Conservation (phyloP, 2,888 invertebrate species). For the Tricholauxania praeusta region DNA sequence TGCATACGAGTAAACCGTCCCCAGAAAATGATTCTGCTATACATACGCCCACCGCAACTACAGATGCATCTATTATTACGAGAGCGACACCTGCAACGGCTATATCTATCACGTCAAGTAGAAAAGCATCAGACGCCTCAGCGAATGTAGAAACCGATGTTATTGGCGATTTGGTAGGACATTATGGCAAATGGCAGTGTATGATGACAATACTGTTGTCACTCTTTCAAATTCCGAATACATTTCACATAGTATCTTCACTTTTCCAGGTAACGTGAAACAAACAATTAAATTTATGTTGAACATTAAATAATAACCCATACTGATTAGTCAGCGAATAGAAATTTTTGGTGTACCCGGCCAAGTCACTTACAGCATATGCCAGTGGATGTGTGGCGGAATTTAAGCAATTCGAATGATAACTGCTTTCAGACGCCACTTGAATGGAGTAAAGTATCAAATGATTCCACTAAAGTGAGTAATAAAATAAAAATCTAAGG, state of each 20-base stretch:
- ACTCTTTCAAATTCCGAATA: slow-evolving; percentile 83
- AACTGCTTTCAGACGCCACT: slow-evolving; percentile 72
- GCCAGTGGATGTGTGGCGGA: slow-evolving; percentile 74
- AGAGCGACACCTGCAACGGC: slow-evolving; percentile 39
- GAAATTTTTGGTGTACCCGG: slow-evolving; percentile 78
- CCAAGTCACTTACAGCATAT: slow-evolving; percentile 72
- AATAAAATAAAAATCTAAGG: not conserved
- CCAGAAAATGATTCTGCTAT: slow-evolving; percentile 51
- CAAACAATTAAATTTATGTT: not conserved
- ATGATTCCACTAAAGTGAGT: slow-evolving; percentile 41
- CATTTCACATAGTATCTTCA: slow-evolving; percentile 83
- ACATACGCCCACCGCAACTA: slow-evolving; percentile 26
- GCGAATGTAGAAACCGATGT: slow-evolving; percentile 72
- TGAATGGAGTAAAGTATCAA: slow-evolving; percentile 61
- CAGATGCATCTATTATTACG: slow-evolving; percentile 30
- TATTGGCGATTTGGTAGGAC: slow-evolving; percentile 77
- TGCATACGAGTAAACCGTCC: slow-evolving; percentile 65
- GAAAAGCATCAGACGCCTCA: slow-evolving; percentile 29
- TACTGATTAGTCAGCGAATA: slow-evolving; percentile 71
- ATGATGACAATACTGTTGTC: slow-evolving; percentile 80
- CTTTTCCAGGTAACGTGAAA: slow-evolving; percentile 73
- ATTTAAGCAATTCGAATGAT: slow-evolving; percentile 75
- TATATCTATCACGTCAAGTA: slow-evolving; percentile 34
- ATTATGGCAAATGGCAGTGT: slow-evolving; percentile 83
- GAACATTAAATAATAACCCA: not conserved